Evolutionary conservation across 2,888 invertebrate genomes (phyloP), one percentile per base, ranked within the genome.

Genomic region (Entomobrya proxima): DNA sequence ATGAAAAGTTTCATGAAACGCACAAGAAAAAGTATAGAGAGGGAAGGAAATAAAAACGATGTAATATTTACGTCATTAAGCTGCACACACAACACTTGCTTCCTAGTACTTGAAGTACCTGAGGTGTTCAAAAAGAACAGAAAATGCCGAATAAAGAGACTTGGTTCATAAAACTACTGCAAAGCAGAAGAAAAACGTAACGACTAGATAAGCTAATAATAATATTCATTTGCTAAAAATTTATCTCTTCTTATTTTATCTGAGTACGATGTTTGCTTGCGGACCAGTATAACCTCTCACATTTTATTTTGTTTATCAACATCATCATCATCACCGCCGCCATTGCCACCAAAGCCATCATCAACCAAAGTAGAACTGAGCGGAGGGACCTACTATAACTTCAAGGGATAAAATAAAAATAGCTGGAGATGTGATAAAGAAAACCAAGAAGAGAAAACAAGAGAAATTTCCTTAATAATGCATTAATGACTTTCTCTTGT

Each of bases 401-500:
- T 18, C 30, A 47, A n/a, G 18, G 35, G n/a, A 37, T 24, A 27
- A 69, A 27, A 47, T 11, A 7, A 40, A 40, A 55, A 55, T 18
- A 24, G 2, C 35, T 55, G 21, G n/a, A 79, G 35, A 30, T 79
- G 37, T 18, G 44, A n/a, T n/a, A n/a, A n/a, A n/a, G 79, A 52
- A 30, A 64, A 67, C 40, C 50, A 50, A 24, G 40, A 27, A 27
- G 11, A 47, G 52, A 69, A 18, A 74, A 72, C 69, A 52, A 21
- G 21, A 35, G 37, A 61, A 79, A 64, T 74, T 37, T 85, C 50
- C 75, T 85, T 85, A 85, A 85, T 85, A 85, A 85, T 85, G 79
- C 85, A 85, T 79, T 85, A 85, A 85, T 80, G 85, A 84, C 77
- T 84, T 72, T 76, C 27, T 72, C 72, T 58, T 44, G 50, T 21